Base-by-base conservation (phyloP, 2,113 vertebrate species). In the Hippocampus comes region DNA sequence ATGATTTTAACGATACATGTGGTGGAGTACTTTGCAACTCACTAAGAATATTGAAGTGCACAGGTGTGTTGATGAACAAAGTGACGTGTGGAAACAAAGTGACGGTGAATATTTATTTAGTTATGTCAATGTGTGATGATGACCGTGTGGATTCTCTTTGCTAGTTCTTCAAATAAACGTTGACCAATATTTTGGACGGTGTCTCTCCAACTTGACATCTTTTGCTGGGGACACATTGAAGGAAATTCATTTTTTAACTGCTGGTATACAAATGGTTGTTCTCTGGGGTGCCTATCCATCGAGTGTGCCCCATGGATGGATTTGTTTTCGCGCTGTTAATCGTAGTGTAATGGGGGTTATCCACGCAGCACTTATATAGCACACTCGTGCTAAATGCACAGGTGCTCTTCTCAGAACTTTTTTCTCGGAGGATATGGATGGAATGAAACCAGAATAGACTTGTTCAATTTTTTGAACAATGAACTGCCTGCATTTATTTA, bases 41-140 rank as follows among this genome's bases (percentile, higher is more conserved):
- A 91, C 86, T 79, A 78, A 81, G 80, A 83, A 84, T 92, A 91
- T 90, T 84, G 90, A 91, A 90, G 91, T 94, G 93, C 94, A 93
- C 93, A 94, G 93, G 92, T 94, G 88, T 84, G 82, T 93, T 18
- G 64, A 46, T 48, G 64, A 66, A 66, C 64, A 66, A 66, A 94
- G 95, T 95, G 94, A 93, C 94, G 94, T 95, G 91, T 94, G 93
- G 34, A 95, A 93, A 94, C 87, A 91, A 91, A 94, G 93, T 82
- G 88, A 94, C 93, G 91, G 94, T 93, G 95, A 94, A 94, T 96
- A 96, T 95, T 92, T 96, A 96, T 95, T 92, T 96, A 95, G 94
- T 95, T 81, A 91, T 86, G 93, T 97, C 94, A 93, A 89, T 94
- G 95, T 95, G 95, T 90, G 72, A 93, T 91, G 92, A 91, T 87